Evolutionary conservation across 2,888 invertebrate genomes (phyloP), one percentile per base, ranked within the genome.

Genomic region (Gortyna flavago): DNA sequence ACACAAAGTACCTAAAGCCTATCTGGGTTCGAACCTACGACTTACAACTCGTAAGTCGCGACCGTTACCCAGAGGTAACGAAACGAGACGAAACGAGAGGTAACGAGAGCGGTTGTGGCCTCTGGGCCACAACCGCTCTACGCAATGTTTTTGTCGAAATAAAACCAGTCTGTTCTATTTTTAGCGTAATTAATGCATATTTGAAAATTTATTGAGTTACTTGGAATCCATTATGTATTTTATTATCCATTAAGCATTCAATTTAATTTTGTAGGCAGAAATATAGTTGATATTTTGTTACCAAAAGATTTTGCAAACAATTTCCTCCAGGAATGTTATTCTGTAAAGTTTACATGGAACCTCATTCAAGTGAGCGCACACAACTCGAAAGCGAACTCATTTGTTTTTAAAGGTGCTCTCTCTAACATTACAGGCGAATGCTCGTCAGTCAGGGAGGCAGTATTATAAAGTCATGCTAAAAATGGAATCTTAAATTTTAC

Each of bases 91-190:
- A n/a, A n/a, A n/a, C n/a, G n/a, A n/a, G n/a, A n/a, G n/a, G n/a
- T n/a, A n/a, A n/a, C n/a, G n/a, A n/a, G n/a, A n/a, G n/a, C n/a
- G n/a, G n/a, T n/a, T n/a, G n/a, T n/a, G n/a, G n/a, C n/a, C n/a
- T 4, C 35, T 35, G 35, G 35, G 35, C 35, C 35, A 35, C 35
- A 2, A 35, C 57, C 11, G 11, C n/a, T n/a, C n/a, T n/a, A 51
- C n/a, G 1, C 16, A 0, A 16, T 4, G 29, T 29, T 44, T 18
- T 57, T 41, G 29, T 16, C 38, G 0, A 57, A 48, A 64, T 21
- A 48, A 59, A 79, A 82, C 82, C n/a, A 51, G 57, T 75, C 0
- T 2, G 1, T 75, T 41, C 82, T 79, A 59, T 66, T 59, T 75
- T 75, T 75, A 75, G 16, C 6, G 8, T 54, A 54, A 44, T 65